A percentile compares a stretch with the other conserved stretches of the same genome.
These are phyloP conservation scores for Xiphydria camelus DNA, from an alignment of 2,888 invertebrate species.

Conservation along the genomic window DNA sequence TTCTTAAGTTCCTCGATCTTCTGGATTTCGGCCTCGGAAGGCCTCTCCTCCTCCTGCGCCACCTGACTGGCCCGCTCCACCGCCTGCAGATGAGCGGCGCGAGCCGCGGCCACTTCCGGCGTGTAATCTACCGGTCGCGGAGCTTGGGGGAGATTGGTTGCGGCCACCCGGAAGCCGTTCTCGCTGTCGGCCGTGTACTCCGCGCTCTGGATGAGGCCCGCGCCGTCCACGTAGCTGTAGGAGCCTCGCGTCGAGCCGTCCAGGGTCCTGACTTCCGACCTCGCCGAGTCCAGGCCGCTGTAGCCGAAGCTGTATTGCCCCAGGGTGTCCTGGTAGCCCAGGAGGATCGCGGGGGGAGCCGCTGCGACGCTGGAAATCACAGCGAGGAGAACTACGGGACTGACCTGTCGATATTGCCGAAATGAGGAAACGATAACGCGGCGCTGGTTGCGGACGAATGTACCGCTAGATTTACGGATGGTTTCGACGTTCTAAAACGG, in stretches of 20 bases:
- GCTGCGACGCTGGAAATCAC: constrained; percentile 22
- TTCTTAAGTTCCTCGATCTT: neutral
- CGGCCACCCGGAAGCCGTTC: constrained; percentile 58
- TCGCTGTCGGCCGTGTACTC: constrained; percentile 56
- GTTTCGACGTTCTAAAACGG: too few species aligned
- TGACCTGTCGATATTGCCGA: too few species aligned
- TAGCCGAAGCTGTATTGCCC: constrained; percentile 59
- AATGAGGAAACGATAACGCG: constrained; percentile 5
- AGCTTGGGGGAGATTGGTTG: constrained; percentile 57
- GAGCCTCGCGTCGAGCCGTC: constrained; percentile 57
- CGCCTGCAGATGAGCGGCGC: constrained; percentile 48
- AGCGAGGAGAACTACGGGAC: constrained; percentile 15
- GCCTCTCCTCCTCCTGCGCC: constrained; percentile 5
- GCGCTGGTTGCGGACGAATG: constrained; percentile 1
- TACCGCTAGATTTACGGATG: too few species aligned
- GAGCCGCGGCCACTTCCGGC: constrained; percentile 54
- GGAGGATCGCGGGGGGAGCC: constrained; percentile 26
- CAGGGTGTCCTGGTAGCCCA: constrained; percentile 54
- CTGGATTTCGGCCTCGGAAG: neutral
- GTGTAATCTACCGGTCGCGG: constrained; percentile 51
- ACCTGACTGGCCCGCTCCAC: constrained; percentile 34
- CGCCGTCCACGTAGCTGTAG: constrained; percentile 57
- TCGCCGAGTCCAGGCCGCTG: constrained; percentile 44
- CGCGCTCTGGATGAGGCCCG: constrained; percentile 56
- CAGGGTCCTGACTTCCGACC: constrained; percentile 52